Evolutionary conservation across 2,888 invertebrate species (phyloP), one percentile per base, ranked within the genome.

Genomic region (Spisula subtruncata): DNA sequence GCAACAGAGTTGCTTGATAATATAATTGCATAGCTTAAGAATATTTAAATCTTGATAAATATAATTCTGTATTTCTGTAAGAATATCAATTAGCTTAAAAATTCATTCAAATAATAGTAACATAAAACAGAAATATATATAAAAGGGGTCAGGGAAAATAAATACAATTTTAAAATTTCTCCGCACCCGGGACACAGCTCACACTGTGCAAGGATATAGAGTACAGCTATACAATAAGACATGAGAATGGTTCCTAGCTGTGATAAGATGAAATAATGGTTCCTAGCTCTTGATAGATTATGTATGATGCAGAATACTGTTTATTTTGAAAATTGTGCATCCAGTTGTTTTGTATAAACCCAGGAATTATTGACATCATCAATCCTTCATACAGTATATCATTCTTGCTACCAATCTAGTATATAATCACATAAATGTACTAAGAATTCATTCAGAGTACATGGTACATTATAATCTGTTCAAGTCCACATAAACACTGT

Each of bases 301-400:
- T 48, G 81, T n/a, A 81, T n/a, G n/a, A n/a, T 81, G 46, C 84
- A 66, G 84, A 84, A 84, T 75, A 84, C 84, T 84, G 84, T 75
- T 75, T 35, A 14, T 75, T 35, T 48, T n/a, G 16, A 29, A 29
- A 51, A 75, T 48, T 71, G 75, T 84, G 71, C 84, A 84, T 84
- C 84, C 75, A 84, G 75, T 66, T 46, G 48, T 56, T 46, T 35
- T 60, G 60, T 75, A 35, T 75, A 14, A 75, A 35, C 75, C 25
- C 25, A n/a, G 60, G 25, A 66, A 66, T 41, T 25, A 66, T 66
- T 4, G 25, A 25, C 60, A 35, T 75, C 75, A 75, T 75, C 35
- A 75, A 75, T 32, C 75, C 2, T 32, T 18, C 75, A 32, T n/a
- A n/a, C n/a, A n/a, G n/a, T n/a, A n/a, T 16, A 75, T 75, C 75